These are phyloP conservation scores for Lerema accius DNA, from an alignment of 1,140 invertebrate genomes.

Conservation along the genomic window DNA sequence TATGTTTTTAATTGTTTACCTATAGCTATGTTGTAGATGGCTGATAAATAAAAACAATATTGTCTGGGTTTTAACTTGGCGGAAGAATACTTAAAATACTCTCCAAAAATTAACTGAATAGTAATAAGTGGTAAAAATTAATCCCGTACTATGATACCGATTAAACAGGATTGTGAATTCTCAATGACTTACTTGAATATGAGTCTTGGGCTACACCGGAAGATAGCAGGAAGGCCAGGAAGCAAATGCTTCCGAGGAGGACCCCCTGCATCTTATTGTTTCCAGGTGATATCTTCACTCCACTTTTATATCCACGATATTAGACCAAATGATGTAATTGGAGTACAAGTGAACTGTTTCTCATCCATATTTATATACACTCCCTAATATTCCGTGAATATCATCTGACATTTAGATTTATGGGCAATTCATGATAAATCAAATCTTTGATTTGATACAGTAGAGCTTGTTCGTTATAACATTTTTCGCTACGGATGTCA, in stretches of 20 bases:
- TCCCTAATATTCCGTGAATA: slow-evolving; percentile 45
- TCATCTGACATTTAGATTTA: slow-evolving; percentile 50
- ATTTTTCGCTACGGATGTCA: slow-evolving; percentile 41
- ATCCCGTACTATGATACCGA: too few relatives aligned
- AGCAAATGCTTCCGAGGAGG: slow-evolving; percentile 46
- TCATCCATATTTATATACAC: slow-evolving; percentile 42
- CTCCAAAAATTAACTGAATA: too few relatives aligned
- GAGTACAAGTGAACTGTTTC: slow-evolving; percentile 34
- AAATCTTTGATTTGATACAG: slow-evolving; percentile 40
- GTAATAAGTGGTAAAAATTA: too few relatives aligned
- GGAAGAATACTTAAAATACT: too few relatives aligned
- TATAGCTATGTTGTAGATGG: too few relatives aligned
- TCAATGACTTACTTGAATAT: slow-evolving; percentile 41
- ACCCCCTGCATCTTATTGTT: slow-evolving; percentile 51
- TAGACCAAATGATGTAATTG: slow-evolving; percentile 37
- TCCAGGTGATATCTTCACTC: slow-evolving; percentile 32
- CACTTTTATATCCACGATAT: slow-evolving; percentile 36
- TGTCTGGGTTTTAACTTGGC: too few relatives aligned
- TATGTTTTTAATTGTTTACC: too few relatives aligned
- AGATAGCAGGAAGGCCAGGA: slow-evolving; percentile 58
- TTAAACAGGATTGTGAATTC: too few relatives aligned
- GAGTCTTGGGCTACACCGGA: slow-evolving; percentile 40
- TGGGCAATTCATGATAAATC: slow-evolving; percentile 43
- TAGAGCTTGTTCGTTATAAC: slow-evolving; percentile 44
- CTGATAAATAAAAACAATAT: too few relatives aligned